Percentiles rank a stretch among this genome's conserved stretches.
phyloP scores from a whole-genome alignment of 2,888 invertebrate genomes.

The Mesodorylaimus sp. region DNA sequence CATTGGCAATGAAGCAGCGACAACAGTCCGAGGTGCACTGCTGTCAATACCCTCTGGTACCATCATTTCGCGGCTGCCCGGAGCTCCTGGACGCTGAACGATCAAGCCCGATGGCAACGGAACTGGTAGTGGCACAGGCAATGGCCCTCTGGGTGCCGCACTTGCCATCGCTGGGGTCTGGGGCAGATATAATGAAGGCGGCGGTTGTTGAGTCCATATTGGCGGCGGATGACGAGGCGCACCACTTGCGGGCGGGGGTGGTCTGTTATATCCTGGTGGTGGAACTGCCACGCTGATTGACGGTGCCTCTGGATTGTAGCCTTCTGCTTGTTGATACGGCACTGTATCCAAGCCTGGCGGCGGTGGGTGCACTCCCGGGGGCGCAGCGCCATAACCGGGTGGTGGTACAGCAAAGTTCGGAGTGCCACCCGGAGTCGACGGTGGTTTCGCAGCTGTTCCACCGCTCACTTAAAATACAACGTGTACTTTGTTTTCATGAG shows the following conservation, averaged over 20 bases:
- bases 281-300: slow-evolving; percentile 16
- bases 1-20: too few relatives aligned
- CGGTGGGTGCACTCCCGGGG: slow-evolving; percentile 9
- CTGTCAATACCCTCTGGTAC: too few relatives aligned
- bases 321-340: too few relatives aligned
- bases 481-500: not conserved
- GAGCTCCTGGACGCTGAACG: too few relatives aligned
- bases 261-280: slow-evolving; percentile 10
- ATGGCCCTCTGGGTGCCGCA: too few relatives aligned
- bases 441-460: too few relatives aligned
- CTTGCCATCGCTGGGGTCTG: too few relatives aligned
- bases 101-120: too few relatives aligned
- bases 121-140: too few relatives aligned
- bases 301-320: slow-evolving; percentile 27
- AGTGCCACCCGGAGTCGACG: slow-evolving; percentile 15
- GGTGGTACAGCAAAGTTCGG: slow-evolving; percentile 6
- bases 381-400: slow-evolving; percentile 8
- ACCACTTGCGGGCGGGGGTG: slow-evolving; percentile 12
- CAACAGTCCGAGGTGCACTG: too few relatives aligned
- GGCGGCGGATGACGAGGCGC: slow-evolving; percentile 15
- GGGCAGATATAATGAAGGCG: slow-evolving; percentile 4
- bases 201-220: slow-evolving; percentile 3
- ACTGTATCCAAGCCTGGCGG: too few relatives aligned
- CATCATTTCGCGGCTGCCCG: too few relatives aligned
- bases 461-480: not conserved